Conservation (phyloP, 2,888 invertebrate genomes). For the Euplexia lucipara region DNA sequence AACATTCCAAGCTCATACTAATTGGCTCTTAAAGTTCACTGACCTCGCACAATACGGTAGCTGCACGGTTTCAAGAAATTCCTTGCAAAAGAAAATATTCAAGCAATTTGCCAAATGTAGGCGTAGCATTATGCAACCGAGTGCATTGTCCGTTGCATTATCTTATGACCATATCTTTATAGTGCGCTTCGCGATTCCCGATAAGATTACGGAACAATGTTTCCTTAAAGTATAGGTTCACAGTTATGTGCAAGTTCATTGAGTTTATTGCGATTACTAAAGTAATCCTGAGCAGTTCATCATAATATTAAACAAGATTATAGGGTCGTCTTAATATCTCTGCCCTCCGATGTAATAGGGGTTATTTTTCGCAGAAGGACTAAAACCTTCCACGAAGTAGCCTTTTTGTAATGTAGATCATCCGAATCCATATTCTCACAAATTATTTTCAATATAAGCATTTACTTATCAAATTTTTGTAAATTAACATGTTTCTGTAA, state of each 20-base stretch:
- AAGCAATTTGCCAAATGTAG: conserved; percentile 58
- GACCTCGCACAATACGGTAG: conserved; percentile 57
- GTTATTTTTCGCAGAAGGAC: conserved; percentile 26
- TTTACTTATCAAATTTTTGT: neutral
- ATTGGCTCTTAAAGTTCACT: conserved; percentile 59
- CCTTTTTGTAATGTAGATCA: conserved; percentile 5
- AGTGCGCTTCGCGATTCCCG: conserved; percentile 64
- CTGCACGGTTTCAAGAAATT: conserved; percentile 50
- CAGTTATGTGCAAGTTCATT: conserved; percentile 37
- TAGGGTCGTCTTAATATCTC: neutral
- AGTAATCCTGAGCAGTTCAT: conserved; percentile 11
- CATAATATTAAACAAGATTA: conserved; percentile 4
- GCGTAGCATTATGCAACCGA: conserved; percentile 70
- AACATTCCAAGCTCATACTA: conserved; percentile 45
- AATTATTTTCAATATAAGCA: neutral
- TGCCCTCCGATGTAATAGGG: neutral
- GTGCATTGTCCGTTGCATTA: conserved; percentile 72
- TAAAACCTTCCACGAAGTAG: conserved; percentile 22
- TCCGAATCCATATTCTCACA: neutral
- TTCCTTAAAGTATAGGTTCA: conserved; percentile 56
- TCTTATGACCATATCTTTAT: conserved; percentile 67
- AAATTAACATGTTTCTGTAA: conserved; percentile 3
- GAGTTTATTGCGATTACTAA: conserved; percentile 26
- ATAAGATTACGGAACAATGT: conserved; percentile 70
- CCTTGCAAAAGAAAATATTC: conserved; percentile 55